Evolutionary conservation across 2,113 vertebrate species (phyloP), one percentile per base, ranked within the genome.

Genomic region (Saccopteryx bilineata): DNA sequence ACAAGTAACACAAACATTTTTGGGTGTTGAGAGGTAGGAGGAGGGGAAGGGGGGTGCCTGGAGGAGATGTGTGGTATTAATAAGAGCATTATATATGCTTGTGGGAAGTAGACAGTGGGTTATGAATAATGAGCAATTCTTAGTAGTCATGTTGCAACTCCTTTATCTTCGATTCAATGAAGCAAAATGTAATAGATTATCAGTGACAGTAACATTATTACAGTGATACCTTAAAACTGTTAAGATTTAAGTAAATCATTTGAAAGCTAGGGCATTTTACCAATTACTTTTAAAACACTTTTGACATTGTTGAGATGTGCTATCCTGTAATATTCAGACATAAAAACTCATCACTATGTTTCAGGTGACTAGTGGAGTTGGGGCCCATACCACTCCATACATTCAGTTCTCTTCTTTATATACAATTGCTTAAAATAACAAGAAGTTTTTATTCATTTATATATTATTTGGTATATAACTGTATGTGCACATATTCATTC

Each of bases 161-260:
- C 12, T 93, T 91, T 86, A 65, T 80, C 33, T 60, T 75, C 81
- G 71, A 74, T 91, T 95, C 31, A 86, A 24, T 82, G 78, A 86
- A 85, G n/a, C 28, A 86, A 87, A 96, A 87, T 39, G 3, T 39
- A 39, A 39, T 8, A 72, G 33, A 96, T 90, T 80, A 24, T 1
- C 26, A 93, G 19, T 13, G n/a, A 87, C 11, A 68, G 9, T 68
- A 88, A 86, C 39, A 95, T 75, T 60, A 76, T 85, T 63, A 80
- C 26, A 90, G 28, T 68, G 52, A 88, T 91, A 72, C 7, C 33
- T 74, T 86, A 14, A 69, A 90, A 58, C 31, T 48, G 12, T 79
- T 93, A 95, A 80, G 60, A 80, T 96, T 96, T 87, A 90, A 90
- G 79, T 46, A 81, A 93, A 71, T 85, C 85, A 81, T 69, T 87